phyloP scores from a whole-genome alignment of 2,113 vertebrate genomes.

The Aptenodytes forsteri region DNA sequence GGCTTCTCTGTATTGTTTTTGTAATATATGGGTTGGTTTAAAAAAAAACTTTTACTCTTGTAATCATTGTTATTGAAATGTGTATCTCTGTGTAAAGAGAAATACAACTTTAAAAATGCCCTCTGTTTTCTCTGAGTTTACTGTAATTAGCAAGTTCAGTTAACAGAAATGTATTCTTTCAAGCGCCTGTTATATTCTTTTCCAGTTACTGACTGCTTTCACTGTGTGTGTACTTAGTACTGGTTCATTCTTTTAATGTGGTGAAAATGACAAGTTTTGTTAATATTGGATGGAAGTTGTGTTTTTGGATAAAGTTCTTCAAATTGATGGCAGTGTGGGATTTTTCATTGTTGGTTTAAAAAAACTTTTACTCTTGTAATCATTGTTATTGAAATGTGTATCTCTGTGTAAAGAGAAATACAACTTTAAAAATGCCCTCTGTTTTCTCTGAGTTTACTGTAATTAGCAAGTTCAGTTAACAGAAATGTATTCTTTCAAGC shows the following conservation, averaged over 20 bases:
- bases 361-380: constrained; percentile 41
- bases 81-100: background rate
- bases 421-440: background rate
- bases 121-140: constrained; percentile 17
- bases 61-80: background rate
- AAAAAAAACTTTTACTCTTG: constrained; percentile 31
- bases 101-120: background rate
- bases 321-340: background rate
- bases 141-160: background rate
- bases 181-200: constrained; percentile 18
- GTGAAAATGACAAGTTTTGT: constrained; percentile 50
- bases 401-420: background rate
- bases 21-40: constrained; percentile 7
- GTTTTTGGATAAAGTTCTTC: constrained; percentile 52
- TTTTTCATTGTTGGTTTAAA: too few species aligned
- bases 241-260: constrained; percentile 21
- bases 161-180: constrained; percentile 24
- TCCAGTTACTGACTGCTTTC: background rate
- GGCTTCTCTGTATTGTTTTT: constrained; percentile 16
- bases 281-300: background rate
- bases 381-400: background rate
- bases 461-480: background rate
- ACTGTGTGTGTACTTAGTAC: background rate
- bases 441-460: constrained; percentile 36
- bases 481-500: constrained; percentile 28